Conservation (phyloP, 1,140 invertebrate species). For the Helicorthomorpha holstii region DNA sequence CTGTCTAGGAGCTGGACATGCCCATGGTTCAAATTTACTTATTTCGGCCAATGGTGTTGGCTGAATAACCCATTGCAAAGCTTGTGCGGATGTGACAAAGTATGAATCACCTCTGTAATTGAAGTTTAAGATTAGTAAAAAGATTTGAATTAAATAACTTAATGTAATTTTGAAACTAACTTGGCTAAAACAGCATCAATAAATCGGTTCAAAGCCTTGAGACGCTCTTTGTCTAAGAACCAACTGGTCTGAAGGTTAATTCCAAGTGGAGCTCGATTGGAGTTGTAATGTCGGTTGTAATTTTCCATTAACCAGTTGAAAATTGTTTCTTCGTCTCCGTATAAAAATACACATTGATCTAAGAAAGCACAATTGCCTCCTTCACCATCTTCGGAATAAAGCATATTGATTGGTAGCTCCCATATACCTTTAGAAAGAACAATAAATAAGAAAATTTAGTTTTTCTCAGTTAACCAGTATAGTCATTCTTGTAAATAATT, state of each 20-base stretch:
- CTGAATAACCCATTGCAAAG: conserved; percentile 76
- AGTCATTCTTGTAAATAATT: background rate
- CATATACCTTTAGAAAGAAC: conserved; percentile 47
- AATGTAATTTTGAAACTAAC: conserved; percentile 34
- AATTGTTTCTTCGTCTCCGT: conserved; percentile 68
- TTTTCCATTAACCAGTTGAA: conserved; percentile 83
- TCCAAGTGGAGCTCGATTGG: conserved; percentile 79
- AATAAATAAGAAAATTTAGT: no score
- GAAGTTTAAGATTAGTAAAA: no score
- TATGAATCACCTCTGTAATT: conserved; percentile 74
- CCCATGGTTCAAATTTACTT: conserved; percentile 57
- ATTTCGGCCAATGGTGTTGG: conserved; percentile 51
- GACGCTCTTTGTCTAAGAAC: conserved; percentile 77
- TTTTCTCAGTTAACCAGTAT: background rate
- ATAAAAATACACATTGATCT: conserved; percentile 82
- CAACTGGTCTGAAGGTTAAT: conserved; percentile 89
- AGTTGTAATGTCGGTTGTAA: conserved; percentile 65
- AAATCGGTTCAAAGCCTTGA: conserved; percentile 68
- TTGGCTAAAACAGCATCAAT: conserved; percentile 56
- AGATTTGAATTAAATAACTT: no score
- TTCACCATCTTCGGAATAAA: conserved; percentile 72
- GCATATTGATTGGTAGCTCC: conserved; percentile 85
- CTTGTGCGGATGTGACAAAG: conserved; percentile 78
- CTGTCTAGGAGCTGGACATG: conserved; percentile 51
- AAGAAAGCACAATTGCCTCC: conserved; percentile 82